phyloP scores from a whole-genome alignment of 2,797 vertebrate species.

The Prunella strophiata region DNA sequence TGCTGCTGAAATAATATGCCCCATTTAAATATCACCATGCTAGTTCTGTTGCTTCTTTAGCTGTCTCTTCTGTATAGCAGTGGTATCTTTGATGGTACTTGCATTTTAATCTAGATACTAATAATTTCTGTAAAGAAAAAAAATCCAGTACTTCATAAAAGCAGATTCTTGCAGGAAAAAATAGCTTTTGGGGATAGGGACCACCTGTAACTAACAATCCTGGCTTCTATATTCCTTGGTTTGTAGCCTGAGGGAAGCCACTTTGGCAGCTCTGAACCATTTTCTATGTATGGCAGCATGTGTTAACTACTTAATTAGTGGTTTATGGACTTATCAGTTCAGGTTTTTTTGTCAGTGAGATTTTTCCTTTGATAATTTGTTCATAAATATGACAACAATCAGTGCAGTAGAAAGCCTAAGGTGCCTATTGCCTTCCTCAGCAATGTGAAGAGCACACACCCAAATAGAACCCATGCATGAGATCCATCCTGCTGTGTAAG shows the following conservation, averaged over 20 bases:
- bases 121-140: not conserved
- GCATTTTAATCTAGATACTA: not conserved
- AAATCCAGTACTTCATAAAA: not conserved
- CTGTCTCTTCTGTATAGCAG: not conserved
- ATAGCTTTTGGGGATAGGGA: not conserved
- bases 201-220: not conserved
- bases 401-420: not conserved
- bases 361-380: not conserved
- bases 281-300: not conserved
- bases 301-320: constrained; percentile 8
- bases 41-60: not conserved
- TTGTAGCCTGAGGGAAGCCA: not conserved
- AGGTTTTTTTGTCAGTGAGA: not conserved
- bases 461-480: rapidly evolving
- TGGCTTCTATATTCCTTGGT: not conserved
- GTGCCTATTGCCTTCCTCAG: not conserved
- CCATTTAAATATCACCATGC: not conserved
- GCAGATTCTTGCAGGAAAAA: not conserved
- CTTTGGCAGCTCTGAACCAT: not conserved
- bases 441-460: rapidly evolving
- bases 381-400: not conserved
- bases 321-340: not conserved
- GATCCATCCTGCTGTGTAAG: not conserved
- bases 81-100: not conserved
- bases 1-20: not conserved